Base-by-base conservation (phyloP, 1,140 invertebrate genomes). In the Conus ventricosus region DNA sequence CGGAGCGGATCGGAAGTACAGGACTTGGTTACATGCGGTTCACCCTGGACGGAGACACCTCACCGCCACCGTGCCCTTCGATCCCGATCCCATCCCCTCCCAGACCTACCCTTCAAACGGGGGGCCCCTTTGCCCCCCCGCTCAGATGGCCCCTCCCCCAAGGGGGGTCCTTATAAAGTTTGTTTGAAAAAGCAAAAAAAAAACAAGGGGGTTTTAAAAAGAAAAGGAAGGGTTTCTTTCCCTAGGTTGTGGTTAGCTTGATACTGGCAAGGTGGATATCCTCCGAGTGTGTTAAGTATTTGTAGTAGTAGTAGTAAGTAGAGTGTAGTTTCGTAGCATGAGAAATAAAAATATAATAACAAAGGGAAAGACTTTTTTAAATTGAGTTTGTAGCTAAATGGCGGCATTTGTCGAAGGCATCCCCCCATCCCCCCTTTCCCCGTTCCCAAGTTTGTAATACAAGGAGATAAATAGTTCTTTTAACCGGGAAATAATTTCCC, bases 21-120 rank as follows among this genome's bases (percentile, higher is more conserved):
- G 85, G 51, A 87, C 78, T 57, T 87, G 85, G 76, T 71, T 87
- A 87, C 85, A 60, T 54, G 15, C 13, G 85, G 71, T 57, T 87
- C 75, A 54, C 39, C 5, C 13, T 17, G n/a, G 10, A 53, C 5
- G 85, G 85, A 23, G 85, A 87, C 85, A 87, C 85, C 6, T 87
- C 71, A 87, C 85, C 5, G 85, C 85, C 71, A 87, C 51, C 23
- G 85, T 87, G 39, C 20, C 54, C 15, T 87, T 87, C 54, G 85
- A 53, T 4, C n/a, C 53, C 7, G 85, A 87, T 4, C 51, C 25
- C 39, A 57, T 87, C 71, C 85, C 85, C 8, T 10, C 85, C 51
- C 85, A 87, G 85, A 78, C 67, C 51, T 87, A 87, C 85, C 85
- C 71, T 87, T 87, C 85, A 87, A 87, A n/a, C 71, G 27, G 85